Percentiles rank a stretch among this genome's conserved stretches.
These are phyloP conservation scores for Platorchestia sp. DNA, from an alignment of 1,140 invertebrate genomes.

Conservation along the genomic window DNA sequence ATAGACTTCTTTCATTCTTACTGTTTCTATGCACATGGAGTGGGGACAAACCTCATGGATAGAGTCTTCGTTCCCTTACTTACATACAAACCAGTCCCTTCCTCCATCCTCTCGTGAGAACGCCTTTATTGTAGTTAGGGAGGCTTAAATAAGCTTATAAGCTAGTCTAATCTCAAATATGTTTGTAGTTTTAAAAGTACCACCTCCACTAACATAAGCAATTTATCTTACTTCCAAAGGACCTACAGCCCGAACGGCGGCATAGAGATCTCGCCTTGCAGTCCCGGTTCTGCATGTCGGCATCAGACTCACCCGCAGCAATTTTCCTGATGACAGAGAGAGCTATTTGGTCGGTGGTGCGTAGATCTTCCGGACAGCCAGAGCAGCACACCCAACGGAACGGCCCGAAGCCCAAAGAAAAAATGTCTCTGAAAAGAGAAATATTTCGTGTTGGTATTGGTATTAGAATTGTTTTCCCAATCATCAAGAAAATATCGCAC, in stretches of 20 bases:
- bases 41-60: no score
- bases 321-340: slow-evolving; percentile 74
- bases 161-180: no score
- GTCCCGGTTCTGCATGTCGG: background rate
- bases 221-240: no score
- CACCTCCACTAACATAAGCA: no score
- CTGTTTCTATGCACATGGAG: no score
- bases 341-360: slow-evolving; percentile 77
- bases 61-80: no score
- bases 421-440: slow-evolving; percentile 75
- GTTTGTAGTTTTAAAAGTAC: no score
- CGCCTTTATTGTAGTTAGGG: no score
- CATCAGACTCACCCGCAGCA: slow-evolving; percentile 65
- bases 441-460: background rate
- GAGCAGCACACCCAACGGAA: slow-evolving; percentile 82
- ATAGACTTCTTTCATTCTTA: no score
- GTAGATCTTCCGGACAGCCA: slow-evolving; percentile 74
- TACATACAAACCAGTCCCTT: no score
- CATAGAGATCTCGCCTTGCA: background rate
- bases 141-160: no score
- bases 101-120: no score
- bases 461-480: background rate
- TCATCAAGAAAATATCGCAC: background rate
- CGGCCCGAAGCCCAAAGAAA: slow-evolving; percentile 81
- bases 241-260: background rate